Evolutionary conservation across 2,888 invertebrate species (phyloP), one percentile per base, ranked within the genome.

Genomic region (Perdita meconis): DNA sequence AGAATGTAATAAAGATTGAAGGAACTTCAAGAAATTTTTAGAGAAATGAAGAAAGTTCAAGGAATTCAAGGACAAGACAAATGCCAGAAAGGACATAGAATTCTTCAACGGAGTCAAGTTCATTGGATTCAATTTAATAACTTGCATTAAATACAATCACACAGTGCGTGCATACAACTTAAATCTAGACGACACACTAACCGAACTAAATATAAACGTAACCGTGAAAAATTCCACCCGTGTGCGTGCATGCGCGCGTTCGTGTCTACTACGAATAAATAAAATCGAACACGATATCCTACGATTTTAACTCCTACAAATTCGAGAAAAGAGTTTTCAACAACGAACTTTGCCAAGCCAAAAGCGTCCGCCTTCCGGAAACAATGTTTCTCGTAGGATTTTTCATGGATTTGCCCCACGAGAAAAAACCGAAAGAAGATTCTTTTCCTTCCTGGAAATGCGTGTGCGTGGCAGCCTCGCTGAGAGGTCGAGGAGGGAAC

Each of bases 111-210:
- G 77, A 40, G 40, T 38, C 53, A 19, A n/a, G n/a, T n/a, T n/a
- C n/a, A n/a, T n/a, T n/a, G n/a, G n/a, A n/a, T n/a, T n/a, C n/a
- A n/a, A n/a, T 81, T 85, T 85, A 78, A 75, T 75, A 56, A 60
- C 40, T 80, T 75, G 66, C 68, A 81, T 74, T 70, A 83, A 69
- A 70, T 88, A 87, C 84, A 87, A 85, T 89, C 86, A 86, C 89
- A 86, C 86, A 86, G 81, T 89, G 84, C 89, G 87, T 89, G 85
- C 89, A 89, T 89, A 90, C 90, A 89, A 88, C 85, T 90, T 89
- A 88, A 59, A 57, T 55, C 84, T 88, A 89, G 26, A 24, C 55
- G 69, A 71, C 72, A 73, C 50, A 56, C 69, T 75, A 72, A 38
- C 42, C 56, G 60, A 77, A 40, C 71, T 70, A 71, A 66, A 72